These are phyloP conservation scores for Drosophila ustulata DNA, from an alignment of 2,888 invertebrate species.

Conservation along the genomic window DNA sequence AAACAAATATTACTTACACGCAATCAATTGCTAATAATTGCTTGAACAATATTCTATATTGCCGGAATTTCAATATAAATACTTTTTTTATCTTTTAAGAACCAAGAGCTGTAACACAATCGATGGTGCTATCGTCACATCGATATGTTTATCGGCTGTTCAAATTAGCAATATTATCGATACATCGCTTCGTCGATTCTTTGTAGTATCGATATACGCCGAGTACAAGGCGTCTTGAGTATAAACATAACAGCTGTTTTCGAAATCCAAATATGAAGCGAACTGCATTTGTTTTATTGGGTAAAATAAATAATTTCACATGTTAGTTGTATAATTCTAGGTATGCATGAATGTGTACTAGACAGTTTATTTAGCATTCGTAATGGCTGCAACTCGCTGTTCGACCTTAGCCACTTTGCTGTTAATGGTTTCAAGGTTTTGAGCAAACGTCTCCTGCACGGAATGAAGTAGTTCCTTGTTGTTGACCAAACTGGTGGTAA, in stretches of 20 bases:
- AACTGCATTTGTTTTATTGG: conserved; percentile 42
- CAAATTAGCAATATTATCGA: conserved; percentile 13
- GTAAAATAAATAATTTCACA: conserved; percentile 45
- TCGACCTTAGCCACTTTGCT: conserved; percentile 91
- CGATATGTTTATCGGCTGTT: not conserved
- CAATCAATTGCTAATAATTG: conserved; percentile 18
- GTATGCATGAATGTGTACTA: conserved; percentile 14
- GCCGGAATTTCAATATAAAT: conserved; percentile 25
- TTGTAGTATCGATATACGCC: not conserved
- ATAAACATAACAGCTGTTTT: conserved; percentile 9
- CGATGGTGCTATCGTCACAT: conserved; percentile 40
- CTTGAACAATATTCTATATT: conserved; percentile 12
- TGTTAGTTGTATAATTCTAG: conserved; percentile 25
- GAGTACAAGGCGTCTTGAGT: not conserved
- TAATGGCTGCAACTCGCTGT: conserved; percentile 88
- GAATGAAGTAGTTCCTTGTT: conserved; percentile 92
- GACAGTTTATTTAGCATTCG: conserved; percentile 59
- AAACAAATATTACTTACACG: conserved; percentile 41
- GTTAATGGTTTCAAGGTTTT: conserved; percentile 91
- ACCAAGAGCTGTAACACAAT: conserved; percentile 47
- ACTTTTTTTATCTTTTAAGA: conserved; percentile 41
- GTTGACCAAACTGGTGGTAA: conserved; percentile 90
- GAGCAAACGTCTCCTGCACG: conserved; percentile 92
- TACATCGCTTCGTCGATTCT: conserved; percentile 7
- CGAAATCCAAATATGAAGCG: conserved; percentile 9